Evolutionary conservation across 1,140 invertebrate genomes (phyloP).

Genomic region (Bilobella aurantiaca): DNA sequence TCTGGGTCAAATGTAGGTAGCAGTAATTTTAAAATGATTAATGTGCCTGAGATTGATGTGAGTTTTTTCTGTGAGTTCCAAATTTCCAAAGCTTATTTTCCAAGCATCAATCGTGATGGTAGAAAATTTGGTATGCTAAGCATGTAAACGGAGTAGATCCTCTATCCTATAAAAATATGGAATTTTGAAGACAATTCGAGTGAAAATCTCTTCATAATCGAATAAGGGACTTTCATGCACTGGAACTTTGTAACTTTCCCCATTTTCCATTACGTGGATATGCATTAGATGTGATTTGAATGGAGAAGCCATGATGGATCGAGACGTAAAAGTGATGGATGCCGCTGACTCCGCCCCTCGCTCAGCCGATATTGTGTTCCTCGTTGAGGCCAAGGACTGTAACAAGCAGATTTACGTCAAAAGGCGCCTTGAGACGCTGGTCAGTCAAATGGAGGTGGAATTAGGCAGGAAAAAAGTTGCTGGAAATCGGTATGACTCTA

Average conservation of each 20-base stretch:
- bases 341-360: conserved; percentile 40
- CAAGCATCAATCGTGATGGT: too few relatives aligned
- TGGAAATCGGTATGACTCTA: conserved; percentile 57
- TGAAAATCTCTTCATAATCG: too few relatives aligned
- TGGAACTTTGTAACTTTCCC: neutral
- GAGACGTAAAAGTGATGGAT: conserved; percentile 43
- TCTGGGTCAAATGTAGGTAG: neutral
- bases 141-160: too few relatives aligned
- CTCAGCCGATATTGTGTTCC: conserved; percentile 73
- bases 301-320: conserved; percentile 57
- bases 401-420: conserved; percentile 54
- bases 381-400: conserved; percentile 73
- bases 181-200: too few relatives aligned
- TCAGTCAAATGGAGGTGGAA: conserved; percentile 56
- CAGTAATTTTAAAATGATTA: neutral
- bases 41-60: neutral
- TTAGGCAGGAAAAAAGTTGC: conserved; percentile 49
- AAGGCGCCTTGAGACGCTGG: conserved; percentile 55
- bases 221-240: too few relatives aligned
- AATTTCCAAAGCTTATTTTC: neutral
- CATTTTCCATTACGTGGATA: neutral
- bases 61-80: neutral
- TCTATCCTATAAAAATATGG: too few relatives aligned
- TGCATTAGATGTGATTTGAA: conserved; percentile 41
- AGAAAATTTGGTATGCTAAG: too few relatives aligned